Base-by-base conservation (phyloP, 92 coral and sea anemone genomes). In the Bergia sp. region DNA sequence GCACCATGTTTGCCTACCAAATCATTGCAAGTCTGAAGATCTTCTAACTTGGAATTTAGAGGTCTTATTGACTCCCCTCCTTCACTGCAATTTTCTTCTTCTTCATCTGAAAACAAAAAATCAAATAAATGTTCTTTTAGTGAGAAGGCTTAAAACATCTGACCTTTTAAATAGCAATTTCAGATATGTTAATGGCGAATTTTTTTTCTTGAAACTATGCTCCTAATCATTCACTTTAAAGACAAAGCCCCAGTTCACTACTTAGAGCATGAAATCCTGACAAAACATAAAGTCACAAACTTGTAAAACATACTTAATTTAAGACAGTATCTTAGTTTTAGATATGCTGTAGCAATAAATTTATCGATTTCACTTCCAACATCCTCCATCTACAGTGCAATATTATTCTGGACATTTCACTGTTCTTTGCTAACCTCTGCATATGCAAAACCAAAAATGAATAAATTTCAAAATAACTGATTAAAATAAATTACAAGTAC, bases 1-100 rank as follows among this genome's bases (percentile, higher is more conserved):
- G 99, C 90, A 73, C 99, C 99, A 94, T 97, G 99, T 61, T 97
- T 97, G 12, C 96, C 96, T 58, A 97, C 99, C 85, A 97, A 88
- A 86, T 97, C 99, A 93, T 97, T 97, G 85, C 99, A 97, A 47
- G 99, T 97, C 75, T 97, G 98, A 6, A 97, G 90, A 91, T 97
- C 99, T 44, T 93, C 98, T 50, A 97, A 89, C 86, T 97, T 97
- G 85, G 96, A 90, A 79, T 94, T 96, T 67, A 97, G 65, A 36
- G 99, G 99, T 77, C 94, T 94, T 75, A 95, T 96, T 88, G 92
- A 89, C 87, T 94, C 99, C 42, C 91, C 93, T 47, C 90, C 93
- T 58, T 96, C 99, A 8, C 88, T 76, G 49, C 79, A 85, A 37
- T 89, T 85, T 58, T 97, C 99, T 13, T 96, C 99, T 40, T 97